Base-by-base conservation (phyloP, 2,888 invertebrate species). In the Reticulitermes lucifugus region DNA sequence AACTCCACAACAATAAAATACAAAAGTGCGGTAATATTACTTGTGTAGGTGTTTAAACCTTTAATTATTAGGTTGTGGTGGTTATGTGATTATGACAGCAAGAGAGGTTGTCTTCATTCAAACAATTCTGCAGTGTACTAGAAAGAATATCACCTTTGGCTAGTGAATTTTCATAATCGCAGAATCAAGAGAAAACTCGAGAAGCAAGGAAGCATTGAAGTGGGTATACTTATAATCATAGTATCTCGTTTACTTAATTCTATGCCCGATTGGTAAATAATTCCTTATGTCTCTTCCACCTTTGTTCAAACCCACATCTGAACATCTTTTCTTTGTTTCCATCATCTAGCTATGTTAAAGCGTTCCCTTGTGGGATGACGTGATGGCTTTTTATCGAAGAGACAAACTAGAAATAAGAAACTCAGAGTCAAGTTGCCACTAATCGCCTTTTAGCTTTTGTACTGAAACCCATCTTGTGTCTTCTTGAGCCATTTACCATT, bases 371-470 rank as follows among this genome's bases (percentile, higher is more conserved):
- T 35, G 59, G 41, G 80, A 59, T 59, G 41, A 29, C 80, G 22
- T 22, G 25, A 18, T 41, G 12, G 59, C 21, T 35, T n/a, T n/a
- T 25, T 12, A 1, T 6, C n/a, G n/a, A 9, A 41, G 41, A 73
- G 65, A 65, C 65, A 65, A 65, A n/a, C 5, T 6, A 65, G 65
- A n/a, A 65, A 65, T 65, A 65, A 65, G 65, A 65, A 65, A 65
- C 25, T 25, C 65, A 12, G 18, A 55, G 18, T 18, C 55, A 55
- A 55, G n/a, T 65, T 10, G 65, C 65, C 65, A 10, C 65, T 65
- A n/a, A n/a, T n/a, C 65, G 65, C 65, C n/a, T 65, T 65, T 65
- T 65, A 65, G 65, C 65, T 65, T 65, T 55, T 65, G 25, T 25
- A 25, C 65, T n/a, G 65, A 65, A 65, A 65, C 9, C 46, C 65